Evolutionary conservation across 2,113 vertebrate genomes (phyloP).

Genomic region (Mungos mungo): DNA sequence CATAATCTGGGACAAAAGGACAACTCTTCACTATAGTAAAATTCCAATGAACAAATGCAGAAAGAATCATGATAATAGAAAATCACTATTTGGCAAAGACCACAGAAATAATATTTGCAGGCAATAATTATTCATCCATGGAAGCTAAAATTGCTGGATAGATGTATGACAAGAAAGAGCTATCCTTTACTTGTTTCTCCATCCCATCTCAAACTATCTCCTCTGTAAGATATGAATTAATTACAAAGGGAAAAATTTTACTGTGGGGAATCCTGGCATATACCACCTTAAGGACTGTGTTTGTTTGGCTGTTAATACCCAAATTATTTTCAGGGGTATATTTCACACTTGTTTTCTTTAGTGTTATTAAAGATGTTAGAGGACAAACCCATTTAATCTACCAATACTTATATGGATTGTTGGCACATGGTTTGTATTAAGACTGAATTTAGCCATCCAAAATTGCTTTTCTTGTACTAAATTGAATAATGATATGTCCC

Average conservation of each 20-base stretch:
- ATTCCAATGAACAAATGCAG: slow-evolving; percentile 15
- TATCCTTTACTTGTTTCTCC: neutral
- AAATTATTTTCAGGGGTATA: slow-evolving; percentile 5
- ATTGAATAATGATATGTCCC: slow-evolving; percentile 19
- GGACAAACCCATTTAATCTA: slow-evolving; percentile 32
- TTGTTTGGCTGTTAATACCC: neutral
- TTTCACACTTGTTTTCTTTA: slow-evolving; percentile 31
- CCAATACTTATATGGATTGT: neutral
- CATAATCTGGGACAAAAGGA: neutral
- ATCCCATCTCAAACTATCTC: neutral
- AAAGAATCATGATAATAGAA: neutral
- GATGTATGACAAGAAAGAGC: neutral
- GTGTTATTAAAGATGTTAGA: slow-evolving; percentile 3
- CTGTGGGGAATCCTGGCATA: neutral
- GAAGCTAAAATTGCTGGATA: neutral
- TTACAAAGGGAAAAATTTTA: neutral
- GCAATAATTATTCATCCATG: neutral
- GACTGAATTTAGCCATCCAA: slow-evolving; percentile 7
- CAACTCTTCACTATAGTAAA: neutral
- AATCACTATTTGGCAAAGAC: neutral
- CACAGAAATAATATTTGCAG: neutral
- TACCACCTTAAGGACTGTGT: neutral
- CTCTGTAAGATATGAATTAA: neutral
- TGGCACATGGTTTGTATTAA: slow-evolving; percentile 40
- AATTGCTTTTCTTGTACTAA: neutral